A percentile compares a stretch with the other conserved stretches of the same genome.
phyloP scores from a whole-genome alignment of 2,113 vertebrate species.

The Hylia prasina region DNA sequence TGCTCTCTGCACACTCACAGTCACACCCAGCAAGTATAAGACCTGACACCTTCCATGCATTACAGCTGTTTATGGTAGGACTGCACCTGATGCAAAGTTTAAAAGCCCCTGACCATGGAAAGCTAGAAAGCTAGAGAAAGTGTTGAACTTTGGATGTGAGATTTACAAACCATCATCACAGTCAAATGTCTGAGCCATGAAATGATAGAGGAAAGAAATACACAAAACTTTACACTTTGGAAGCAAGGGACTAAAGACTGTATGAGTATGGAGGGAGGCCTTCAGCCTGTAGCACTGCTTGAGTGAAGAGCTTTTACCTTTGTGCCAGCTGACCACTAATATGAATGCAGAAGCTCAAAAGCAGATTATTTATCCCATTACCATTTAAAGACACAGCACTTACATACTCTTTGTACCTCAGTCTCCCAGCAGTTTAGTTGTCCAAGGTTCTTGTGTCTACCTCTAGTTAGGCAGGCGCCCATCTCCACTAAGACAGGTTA shows the following conservation, averaged over 20 bases:
- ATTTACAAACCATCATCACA: not conserved
- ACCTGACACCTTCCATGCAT: not conserved
- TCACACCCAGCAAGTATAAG: not conserved
- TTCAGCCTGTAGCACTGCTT: not conserved
- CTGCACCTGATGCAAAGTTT: not conserved
- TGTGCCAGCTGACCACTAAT: not conserved
- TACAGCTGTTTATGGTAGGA: not conserved
- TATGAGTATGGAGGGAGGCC: not conserved
- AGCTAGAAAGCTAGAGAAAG: not conserved
- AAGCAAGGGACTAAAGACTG: not conserved
- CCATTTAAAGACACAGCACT: not conserved
- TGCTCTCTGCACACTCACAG: not conserved
- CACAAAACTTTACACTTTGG: not conserved
- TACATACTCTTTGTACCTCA: not conserved
- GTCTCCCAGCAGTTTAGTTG: not conserved
- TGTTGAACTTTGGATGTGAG: not conserved
- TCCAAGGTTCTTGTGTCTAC: not conserved
- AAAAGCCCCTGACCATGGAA: not conserved
- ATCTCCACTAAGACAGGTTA: not conserved
- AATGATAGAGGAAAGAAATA: not conserved
- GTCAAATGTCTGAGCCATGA: not conserved
- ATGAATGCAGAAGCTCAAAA: not conserved
- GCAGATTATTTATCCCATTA: not conserved
- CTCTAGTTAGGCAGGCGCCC: not conserved
- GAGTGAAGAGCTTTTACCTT: not conserved